Evolutionary conservation across 2,888 invertebrate species (phyloP), one percentile per base, ranked within the genome.

Genomic region (Stenotaenia linearis): DNA sequence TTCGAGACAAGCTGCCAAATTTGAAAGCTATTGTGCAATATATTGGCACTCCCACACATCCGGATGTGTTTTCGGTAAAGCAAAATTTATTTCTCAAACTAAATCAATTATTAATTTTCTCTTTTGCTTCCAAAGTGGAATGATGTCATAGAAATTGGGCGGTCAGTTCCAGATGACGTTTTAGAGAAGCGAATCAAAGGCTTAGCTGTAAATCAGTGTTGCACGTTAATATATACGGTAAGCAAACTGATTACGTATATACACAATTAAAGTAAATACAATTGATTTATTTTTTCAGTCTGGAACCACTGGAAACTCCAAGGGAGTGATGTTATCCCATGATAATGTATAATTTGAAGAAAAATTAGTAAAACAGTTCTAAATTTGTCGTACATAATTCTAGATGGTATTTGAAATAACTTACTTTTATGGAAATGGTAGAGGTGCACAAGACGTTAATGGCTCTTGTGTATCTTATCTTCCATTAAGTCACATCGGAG

Each of bases 291-390:
- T 1, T 78, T 88, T 88, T 74, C 86, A 93, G 93, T 95, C 95
- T 1, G 95, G 95, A 77, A 95, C 95, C 1, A 91, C 94, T 82
- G 95, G 95, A 40, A 90, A 91, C 83, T 95, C 96, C 25, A 97
- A 97, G 87, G 96, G 94, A 37, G 96, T 94, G 30, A 97, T 97
- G 96, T 86, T 97, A 82, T 92, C 91, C 80, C 97, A 97, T 85
- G 97, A 97, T 87, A 96, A 94, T 75, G 75, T 75, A n/a, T n/a
- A 75, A 75, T 18, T 45, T 45, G 12, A 12, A 74, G n/a, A n/a
- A n/a, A n/a, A n/a, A n/a, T n/a, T n/a, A n/a, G n/a, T n/a, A n/a
- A n/a, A n/a, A n/a, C n/a, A n/a, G n/a, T n/a, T n/a, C n/a, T n/a
- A n/a, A n/a, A n/a, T n/a, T n/a, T n/a, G n/a, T n/a, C n/a, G n/a